Conservation (phyloP, 2,797 vertebrate genomes). For the Malacoraja senta region DNA sequence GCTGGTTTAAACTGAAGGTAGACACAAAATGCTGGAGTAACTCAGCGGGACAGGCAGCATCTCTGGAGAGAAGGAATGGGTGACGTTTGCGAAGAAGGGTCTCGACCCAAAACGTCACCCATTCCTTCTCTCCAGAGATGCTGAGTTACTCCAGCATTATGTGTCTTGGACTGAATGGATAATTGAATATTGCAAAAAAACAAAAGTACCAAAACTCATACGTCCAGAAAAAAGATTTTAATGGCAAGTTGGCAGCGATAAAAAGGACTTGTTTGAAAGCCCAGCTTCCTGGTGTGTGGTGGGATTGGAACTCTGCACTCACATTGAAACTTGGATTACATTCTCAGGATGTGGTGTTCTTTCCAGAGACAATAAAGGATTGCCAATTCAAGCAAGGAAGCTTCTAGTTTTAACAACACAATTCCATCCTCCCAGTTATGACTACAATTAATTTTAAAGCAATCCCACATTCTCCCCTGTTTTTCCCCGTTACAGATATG, state of each 20-base stretch:
- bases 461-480: not conserved
- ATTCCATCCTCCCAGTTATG: slow-evolving; percentile 2
- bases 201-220: not conserved
- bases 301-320: not conserved
- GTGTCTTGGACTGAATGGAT: no score
- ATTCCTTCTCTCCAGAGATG: no score
- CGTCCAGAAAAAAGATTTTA: not conserved
- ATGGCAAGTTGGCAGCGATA: not conserved
- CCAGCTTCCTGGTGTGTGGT: slow-evolving; percentile 17
- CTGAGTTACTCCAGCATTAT: no score
- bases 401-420: slow-evolving; percentile 23
- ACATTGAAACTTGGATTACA: not conserved
- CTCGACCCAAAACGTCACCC: no score
- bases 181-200: not conserved
- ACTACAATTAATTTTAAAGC: slow-evolving; percentile 24
- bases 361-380: slow-evolving; percentile 26
- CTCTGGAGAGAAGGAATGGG: no score
- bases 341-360: slow-evolving; percentile 11
- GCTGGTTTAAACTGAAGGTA: no score
- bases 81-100: no score
- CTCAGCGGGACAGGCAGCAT: no score
- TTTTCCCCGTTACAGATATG: not conserved
- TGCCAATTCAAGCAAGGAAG: slow-evolving; percentile 25
- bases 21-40: no score
- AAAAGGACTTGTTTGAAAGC: not conserved